These are phyloP conservation scores for Odontomyia ornata DNA, from an alignment of 2,888 invertebrate species.

Conservation along the genomic window DNA sequence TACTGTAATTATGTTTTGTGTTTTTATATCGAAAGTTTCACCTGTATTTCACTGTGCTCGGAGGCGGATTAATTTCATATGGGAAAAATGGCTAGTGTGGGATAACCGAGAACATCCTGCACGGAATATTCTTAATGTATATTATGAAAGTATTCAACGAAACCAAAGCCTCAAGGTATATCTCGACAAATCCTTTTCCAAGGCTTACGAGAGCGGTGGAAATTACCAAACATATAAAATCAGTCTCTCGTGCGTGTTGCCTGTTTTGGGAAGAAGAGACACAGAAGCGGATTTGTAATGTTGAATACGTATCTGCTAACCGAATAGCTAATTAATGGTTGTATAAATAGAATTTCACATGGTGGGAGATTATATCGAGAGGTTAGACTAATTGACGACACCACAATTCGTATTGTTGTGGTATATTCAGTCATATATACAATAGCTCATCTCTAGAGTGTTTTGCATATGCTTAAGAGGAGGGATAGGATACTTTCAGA, in stretches of 20 bases:
- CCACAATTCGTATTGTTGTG: background rate
- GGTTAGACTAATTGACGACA: background rate
- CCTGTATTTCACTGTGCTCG: no score
- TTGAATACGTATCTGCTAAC: background rate
- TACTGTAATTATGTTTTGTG: no score
- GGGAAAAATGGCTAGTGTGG: no score
- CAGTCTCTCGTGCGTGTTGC: background rate
- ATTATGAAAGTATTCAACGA: background rate
- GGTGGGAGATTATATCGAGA: background rate
- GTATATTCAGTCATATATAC: background rate
- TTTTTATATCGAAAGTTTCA: no score
- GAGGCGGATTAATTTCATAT: no score
- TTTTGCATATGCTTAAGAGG: no score
- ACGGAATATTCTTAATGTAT: no score
- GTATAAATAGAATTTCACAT: constrained; percentile 2
- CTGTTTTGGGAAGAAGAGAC: background rate
- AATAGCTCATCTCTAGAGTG: no score
- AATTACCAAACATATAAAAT: background rate
- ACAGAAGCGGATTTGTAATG: background rate
- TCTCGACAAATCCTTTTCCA: background rate
- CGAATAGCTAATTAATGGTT: background rate
- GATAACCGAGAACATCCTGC: no score
- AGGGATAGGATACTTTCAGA: no score
- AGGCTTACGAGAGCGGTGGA: background rate
- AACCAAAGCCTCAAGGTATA: background rate